Conservation (phyloP, 1,140 invertebrate species). For the Ostrea edulis region DNA sequence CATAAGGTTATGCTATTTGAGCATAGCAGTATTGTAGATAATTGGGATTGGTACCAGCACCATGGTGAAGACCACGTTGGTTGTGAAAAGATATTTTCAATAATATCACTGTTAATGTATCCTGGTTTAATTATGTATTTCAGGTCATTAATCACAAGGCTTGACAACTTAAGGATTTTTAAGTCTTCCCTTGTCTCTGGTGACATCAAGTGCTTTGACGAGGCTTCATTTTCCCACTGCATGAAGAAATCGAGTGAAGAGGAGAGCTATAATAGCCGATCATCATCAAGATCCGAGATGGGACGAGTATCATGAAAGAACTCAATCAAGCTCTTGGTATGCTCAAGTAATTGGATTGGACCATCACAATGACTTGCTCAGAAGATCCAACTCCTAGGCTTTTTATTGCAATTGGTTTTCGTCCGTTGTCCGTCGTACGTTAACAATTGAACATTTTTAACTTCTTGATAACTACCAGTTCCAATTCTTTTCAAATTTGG, state of each 20-base stretch:
- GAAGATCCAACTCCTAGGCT: neutral
- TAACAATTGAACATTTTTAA: too few species aligned
- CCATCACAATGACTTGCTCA: neutral
- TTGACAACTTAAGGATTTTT: neutral
- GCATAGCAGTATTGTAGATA: conserved; percentile 16
- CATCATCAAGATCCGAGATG: conserved; percentile 23
- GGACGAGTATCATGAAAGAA: conserved; percentile 38
- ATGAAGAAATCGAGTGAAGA: conserved; percentile 23
- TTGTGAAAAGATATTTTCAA: conserved; percentile 53
- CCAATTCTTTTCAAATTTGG: too few species aligned
- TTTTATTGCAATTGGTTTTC: too few species aligned
- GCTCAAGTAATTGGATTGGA: conserved; percentile 40
- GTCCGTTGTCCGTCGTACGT: too few species aligned
- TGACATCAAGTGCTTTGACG: neutral
- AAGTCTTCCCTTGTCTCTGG: neutral
- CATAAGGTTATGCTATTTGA: conserved; percentile 43
- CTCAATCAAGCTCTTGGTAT: conserved; percentile 32
- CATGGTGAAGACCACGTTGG: conserved; percentile 43
- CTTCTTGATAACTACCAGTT: too few species aligned
- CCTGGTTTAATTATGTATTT: conserved; percentile 2
- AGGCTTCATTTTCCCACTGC: conserved; percentile 36
- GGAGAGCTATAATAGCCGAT: conserved; percentile 13
- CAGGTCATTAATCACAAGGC: neutral
- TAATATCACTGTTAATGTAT: conserved; percentile 45
- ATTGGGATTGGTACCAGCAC: conserved; percentile 51